These are phyloP conservation scores for Chelonus formosanus DNA, from an alignment of 2,888 invertebrate genomes.

Conservation along the genomic window DNA sequence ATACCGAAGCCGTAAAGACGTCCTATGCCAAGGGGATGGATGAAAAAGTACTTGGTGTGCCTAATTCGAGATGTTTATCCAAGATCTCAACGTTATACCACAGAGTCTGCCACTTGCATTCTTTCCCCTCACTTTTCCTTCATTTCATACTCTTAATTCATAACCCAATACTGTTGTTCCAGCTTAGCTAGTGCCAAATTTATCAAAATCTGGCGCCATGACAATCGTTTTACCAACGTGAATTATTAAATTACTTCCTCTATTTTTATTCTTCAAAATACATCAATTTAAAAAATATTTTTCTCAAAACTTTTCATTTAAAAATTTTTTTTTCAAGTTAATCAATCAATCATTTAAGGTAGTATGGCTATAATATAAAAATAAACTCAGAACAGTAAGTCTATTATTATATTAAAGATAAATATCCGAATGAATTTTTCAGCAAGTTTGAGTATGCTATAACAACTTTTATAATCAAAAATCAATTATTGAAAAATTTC, in stretches of 20 bases:
- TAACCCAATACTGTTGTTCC: slow-evolving; percentile 61
- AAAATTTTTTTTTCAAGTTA: no score
- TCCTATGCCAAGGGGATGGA: slow-evolving; percentile 25
- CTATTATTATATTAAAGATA: no score
- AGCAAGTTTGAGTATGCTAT: no score
- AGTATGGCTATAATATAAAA: no score
- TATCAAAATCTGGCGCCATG: slow-evolving; percentile 56
- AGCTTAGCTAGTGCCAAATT: slow-evolving; percentile 62
- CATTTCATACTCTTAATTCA: slow-evolving; percentile 55
- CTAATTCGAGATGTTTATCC: slow-evolving; percentile 65
- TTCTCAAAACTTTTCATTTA: background rate
- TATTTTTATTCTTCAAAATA: background rate
- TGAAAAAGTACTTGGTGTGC: slow-evolving; percentile 45
- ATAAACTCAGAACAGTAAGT: no score
- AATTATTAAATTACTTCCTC: slow-evolving; percentile 10
- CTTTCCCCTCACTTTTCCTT: background rate
- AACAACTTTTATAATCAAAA: no score
- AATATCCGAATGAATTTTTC: no score
- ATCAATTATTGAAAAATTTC: no score
- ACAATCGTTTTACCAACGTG: slow-evolving; percentile 8
- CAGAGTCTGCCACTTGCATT: slow-evolving; percentile 18
- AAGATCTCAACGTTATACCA: slow-evolving; percentile 51
- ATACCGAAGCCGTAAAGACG: slow-evolving; percentile 45
- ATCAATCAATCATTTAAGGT: no score
- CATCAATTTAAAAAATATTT: background rate